phyloP scores from a whole-genome alignment of 2,113 vertebrate genomes.

The Myanophis thanlyinensis region DNA sequence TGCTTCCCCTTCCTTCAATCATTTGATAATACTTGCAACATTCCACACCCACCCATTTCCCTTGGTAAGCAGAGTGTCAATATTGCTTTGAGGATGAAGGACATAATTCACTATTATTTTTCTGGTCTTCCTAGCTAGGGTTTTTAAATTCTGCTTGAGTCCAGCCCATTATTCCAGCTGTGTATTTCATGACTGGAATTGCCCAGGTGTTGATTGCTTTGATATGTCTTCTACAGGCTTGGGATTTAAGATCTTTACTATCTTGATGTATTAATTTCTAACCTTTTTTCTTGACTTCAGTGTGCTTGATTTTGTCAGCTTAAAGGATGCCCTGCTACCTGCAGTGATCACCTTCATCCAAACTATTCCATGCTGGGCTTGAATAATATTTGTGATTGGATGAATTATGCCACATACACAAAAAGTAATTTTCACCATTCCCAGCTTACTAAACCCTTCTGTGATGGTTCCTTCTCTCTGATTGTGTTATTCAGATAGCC shows the following conservation, averaged over 20 bases:
- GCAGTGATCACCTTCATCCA: not conserved
- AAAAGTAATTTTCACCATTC: constrained; percentile 6
- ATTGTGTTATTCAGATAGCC: constrained; percentile 69
- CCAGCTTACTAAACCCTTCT: constrained; percentile 24
- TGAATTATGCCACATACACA: too few species aligned
- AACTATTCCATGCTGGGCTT: not conserved
- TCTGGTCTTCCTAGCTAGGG: too few species aligned
- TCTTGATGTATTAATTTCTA: not conserved
- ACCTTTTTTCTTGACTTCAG: not conserved
- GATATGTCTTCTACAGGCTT: not conserved
- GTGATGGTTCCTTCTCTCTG: constrained; percentile 44
- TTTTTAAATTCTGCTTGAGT: too few species aligned
- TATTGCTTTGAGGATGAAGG: too few species aligned
- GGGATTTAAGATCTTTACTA: not conserved
- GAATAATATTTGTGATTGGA: not conserved
- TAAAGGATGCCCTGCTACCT: not conserved
- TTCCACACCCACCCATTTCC: too few species aligned
- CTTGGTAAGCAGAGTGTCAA: too few species aligned
- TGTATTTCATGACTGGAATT: not conserved
- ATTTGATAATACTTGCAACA: too few species aligned
- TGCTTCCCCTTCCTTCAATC: too few species aligned
- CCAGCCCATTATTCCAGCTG: too few species aligned
- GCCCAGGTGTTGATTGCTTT: not conserved
- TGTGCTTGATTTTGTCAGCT: not conserved
- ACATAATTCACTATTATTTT: too few species aligned